Evolutionary conservation across 92 coral and sea anemone species (phyloP), one percentile per base, ranked within the genome.

Genomic region (Zoanthus solanderi): DNA sequence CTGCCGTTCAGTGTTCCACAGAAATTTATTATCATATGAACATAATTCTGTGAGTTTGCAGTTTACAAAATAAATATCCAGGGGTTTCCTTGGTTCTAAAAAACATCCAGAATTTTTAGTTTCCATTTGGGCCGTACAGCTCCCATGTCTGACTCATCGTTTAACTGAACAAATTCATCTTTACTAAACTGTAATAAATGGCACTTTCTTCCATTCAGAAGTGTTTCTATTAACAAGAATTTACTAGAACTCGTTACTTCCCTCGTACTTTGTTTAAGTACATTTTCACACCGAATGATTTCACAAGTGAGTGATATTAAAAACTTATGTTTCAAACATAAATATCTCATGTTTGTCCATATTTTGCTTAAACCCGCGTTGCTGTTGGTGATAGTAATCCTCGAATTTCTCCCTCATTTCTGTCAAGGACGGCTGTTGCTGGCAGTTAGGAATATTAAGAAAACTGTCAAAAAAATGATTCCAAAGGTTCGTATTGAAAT

Each of bases 341-440:
- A 94, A 71, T 54, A 87, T 82, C 7, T 89, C 93, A 65, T 92
- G 95, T 11, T 72, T 72, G 31, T 76, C 83, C 81, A 78, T 78
- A 46, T 87, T 88, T 37, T 84, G 71, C 9, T 30, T 45, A 68
- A 68, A 73, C 46, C 17, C n/a, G 23, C 69, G 74, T 10, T 31
- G 34, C 79, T 89, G 83, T 67, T 6, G 37, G 31, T 23, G 48
- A 56, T 86, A 84, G 34, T 85, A 65, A 31, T 87, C 83, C 66
- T 89, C 92, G 84, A 96, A 95, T 52, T 84, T 98, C 15, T 81
- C 84, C 31, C 94, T 90, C 28, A 96, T 79, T n/a, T 90, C 96
- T 15, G 88, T 76, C 37, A 95, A 82, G 12, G 98, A 92, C 2
- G 97, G 94, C 74, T 86, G 90, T 76, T 95, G 89, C 14, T 56